Percentiles rank a stretch among this genome's conserved stretches.
These are phyloP conservation scores for Griposia aprilina DNA, from an alignment of 2,888 invertebrate species.

Conservation along the genomic window DNA sequence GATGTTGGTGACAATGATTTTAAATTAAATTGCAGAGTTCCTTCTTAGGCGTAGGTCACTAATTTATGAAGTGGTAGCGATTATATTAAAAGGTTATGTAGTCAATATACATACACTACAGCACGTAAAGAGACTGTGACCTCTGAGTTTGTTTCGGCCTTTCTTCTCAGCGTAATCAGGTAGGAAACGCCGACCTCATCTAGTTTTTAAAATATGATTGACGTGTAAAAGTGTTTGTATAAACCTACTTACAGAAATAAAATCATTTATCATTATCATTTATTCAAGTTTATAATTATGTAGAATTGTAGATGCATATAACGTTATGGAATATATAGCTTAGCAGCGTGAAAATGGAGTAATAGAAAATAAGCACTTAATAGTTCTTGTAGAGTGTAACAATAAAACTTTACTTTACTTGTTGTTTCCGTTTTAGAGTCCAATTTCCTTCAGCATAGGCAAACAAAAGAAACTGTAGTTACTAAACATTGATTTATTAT, in stretches of 20 bases:
- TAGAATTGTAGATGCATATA: neutral
- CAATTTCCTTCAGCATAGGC: neutral
- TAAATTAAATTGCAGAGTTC: neutral
- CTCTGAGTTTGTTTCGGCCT: too few relatives aligned
- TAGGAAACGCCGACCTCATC: too few relatives aligned
- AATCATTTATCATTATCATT: too few relatives aligned
- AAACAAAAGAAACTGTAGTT: conserved; percentile 18
- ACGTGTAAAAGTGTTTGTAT: too few relatives aligned
- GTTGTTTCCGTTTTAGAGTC: neutral
- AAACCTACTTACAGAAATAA: too few relatives aligned
- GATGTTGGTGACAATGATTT: conserved; percentile 1
- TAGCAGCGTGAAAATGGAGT: neutral
- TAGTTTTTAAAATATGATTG: too few relatives aligned
- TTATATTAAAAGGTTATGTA: neutral
- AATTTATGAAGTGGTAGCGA: neutral
- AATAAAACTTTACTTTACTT: conserved; percentile 4
- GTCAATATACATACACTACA: neutral
- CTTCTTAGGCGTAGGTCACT: conserved; percentile 4
- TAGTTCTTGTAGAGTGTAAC: neutral
- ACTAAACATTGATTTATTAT: conserved; percentile 43
- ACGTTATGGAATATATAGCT: neutral
- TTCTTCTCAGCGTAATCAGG: too few relatives aligned
- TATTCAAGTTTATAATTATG: neutral
- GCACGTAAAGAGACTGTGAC: too few relatives aligned
- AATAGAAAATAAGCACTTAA: neutral